Evolutionary conservation across 1,140 invertebrate genomes (phyloP), one percentile per base, ranked within the genome.

Genomic region (Protaetia brevitarsis): DNA sequence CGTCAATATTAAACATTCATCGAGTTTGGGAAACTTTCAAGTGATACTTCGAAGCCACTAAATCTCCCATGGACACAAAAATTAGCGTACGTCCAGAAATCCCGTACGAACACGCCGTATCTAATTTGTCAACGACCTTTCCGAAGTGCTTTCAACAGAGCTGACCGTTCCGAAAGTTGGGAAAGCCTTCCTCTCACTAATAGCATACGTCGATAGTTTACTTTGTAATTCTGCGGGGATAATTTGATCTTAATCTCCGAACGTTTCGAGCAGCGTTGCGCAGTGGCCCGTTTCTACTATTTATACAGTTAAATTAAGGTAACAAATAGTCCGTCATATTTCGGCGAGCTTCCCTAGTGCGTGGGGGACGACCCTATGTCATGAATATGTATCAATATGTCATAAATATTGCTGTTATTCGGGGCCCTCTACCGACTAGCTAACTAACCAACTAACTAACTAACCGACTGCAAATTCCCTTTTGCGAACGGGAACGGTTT

Each of bases 341-440:
- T 45, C 41, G 41, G 41, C 41, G 23, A 13, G 41, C 13, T 45
- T 21, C 13, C 10, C 23, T 45, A 21, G 6, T 37, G 34, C 16
- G 4, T 13, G 41, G 10, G 23, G 41, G 13, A 45, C 8, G 16
- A 13, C 41, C 41, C 41, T 45, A 45, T 19, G 41, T 45, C 41
- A 45, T 45, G 41, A 45, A 45, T 45, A 45, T 45, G 41, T 45
- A 45, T 45, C 41, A 45, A 45, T 45, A 45, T 45, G 41, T 45
- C 41, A 45, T 45, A 45, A 45, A 45, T 45, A 45, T 45, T 45
- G 23, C 41, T 45, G 41, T 45, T 45, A 45, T 45, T 45, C 41
- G 41, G 41, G 19, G 41, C 13, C 16, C 41, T 45, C 13, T 13
- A 21, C 41, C 23, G 23, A 45, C 41, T 45, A 45, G 23, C 41